Base-by-base conservation (phyloP, 2,888 invertebrate genomes). In the Lithophane leautieri region DNA sequence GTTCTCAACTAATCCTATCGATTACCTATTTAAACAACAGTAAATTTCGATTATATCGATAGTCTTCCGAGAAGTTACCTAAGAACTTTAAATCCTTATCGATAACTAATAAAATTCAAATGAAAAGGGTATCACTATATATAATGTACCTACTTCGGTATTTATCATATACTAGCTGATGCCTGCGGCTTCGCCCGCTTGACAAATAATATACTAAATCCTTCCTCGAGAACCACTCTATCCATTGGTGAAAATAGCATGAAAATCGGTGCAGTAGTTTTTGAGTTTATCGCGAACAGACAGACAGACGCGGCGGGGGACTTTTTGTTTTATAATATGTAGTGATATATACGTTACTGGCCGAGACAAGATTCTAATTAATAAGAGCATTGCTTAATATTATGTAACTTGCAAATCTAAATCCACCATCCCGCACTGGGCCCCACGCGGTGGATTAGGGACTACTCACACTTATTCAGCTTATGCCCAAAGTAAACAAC, bases 31-130 rank as follows among this genome's bases (percentile, higher is more conserved):
- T 63, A 76, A 40, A 70, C 68, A 77, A 69, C 69, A 79, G 44
- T 54, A 66, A 73, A 72, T 61, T 50, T 60, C 50, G 75, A 77
- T 79, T 42, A 68, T 40, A 47, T 85, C 63, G 70, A 70, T 67
- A 65, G n/a, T 63, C 50, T 86, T 88, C 87, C 71, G 22, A 76
- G 87, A 88, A 86, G 62, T 79, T 4, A 67, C 66, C 16, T 28
- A 70, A 73, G 56, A 68, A 58, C 34, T 61, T 71, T 52, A 44
- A 85, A 68, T 52, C 40, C 56, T 86, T 82, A 83, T 82, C 86
- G 60, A 44, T 63, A 74, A 58, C 63, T 74, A 84, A 78, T 62
- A 69, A 56, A 76, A 73, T 86, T 79, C 74, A 73, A 86, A 81
- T 72, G 78, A 81, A 86, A 70, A 42, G 9, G 7, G 52, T 42